Conservation (phyloP, 2,797 vertebrate genomes). For the Muscicapa striata region DNA sequence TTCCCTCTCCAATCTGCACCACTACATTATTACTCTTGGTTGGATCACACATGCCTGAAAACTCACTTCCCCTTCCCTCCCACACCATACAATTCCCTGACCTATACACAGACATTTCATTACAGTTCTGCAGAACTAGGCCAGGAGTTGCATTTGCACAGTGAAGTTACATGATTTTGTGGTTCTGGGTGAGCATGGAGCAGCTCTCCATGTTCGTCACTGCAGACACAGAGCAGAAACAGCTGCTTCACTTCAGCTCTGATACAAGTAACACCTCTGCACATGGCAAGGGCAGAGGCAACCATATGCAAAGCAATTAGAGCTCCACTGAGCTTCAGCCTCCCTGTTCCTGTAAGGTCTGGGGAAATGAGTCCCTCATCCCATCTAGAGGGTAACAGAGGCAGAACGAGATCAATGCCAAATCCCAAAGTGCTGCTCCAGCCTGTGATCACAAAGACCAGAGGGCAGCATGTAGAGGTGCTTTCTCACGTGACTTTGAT, state of each 20-base stretch:
- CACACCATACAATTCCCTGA: neutral
- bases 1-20: neutral
- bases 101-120: neutral
- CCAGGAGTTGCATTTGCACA: neutral
- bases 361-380: neutral
- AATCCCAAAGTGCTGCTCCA: neutral
- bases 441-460: neutral
- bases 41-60: neutral
- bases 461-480: neutral
- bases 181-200: neutral
- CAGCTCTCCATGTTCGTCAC: fast-evolving
- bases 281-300: fast-evolving
- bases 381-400: neutral
- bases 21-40: neutral
- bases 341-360: fast-evolving
- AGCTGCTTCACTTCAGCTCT: neutral
- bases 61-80: neutral
- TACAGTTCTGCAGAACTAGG: neutral
- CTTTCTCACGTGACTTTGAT: neutral
- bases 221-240: neutral
- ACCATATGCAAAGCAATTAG: neutral
- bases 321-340: neutral
- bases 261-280: fast-evolving
- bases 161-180: neutral
- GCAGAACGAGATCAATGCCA: fast-evolving